phyloP scores from a whole-genome alignment of 2,888 invertebrate species.

The Machimus rusticus region DNA sequence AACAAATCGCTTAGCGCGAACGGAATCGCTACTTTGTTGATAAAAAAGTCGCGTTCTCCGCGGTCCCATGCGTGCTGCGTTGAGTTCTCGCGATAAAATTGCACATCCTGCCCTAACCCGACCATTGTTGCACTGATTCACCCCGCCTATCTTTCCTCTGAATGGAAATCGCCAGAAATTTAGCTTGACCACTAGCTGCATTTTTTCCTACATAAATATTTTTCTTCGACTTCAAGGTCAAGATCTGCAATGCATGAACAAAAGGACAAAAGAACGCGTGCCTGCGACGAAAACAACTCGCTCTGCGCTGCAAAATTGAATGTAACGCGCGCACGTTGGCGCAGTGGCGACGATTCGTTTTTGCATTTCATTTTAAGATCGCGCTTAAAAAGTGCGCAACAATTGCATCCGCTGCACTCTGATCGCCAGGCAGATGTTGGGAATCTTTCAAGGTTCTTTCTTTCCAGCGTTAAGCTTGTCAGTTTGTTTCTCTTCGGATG shows the following conservation, averaged over 20 bases:
- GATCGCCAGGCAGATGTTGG: background rate
- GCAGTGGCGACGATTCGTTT: background rate
- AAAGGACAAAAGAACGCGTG: background rate
- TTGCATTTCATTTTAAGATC: background rate
- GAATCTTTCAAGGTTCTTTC: background rate
- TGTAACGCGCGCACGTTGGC: background rate
- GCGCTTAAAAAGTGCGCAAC: background rate
- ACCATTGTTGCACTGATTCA: background rate
- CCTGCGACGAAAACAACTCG: background rate
- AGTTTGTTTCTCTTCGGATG: background rate
- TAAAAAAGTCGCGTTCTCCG: background rate
- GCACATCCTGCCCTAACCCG: background rate
- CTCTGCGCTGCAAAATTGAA: background rate
- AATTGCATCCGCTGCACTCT: background rate
- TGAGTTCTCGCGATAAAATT: background rate
- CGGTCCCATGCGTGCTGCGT: background rate
- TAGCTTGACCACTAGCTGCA: background rate
- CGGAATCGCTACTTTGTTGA: background rate
- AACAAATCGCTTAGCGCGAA: background rate
- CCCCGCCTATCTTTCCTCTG: background rate
- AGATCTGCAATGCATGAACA: background rate
- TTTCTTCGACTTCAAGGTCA: background rate
- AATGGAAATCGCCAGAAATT: background rate
- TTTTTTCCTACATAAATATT: background rate
- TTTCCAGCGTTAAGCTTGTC: background rate